These are phyloP conservation scores for Xenentodon cancila DNA, from an alignment of 2,797 vertebrate genomes.

Conservation along the genomic window DNA sequence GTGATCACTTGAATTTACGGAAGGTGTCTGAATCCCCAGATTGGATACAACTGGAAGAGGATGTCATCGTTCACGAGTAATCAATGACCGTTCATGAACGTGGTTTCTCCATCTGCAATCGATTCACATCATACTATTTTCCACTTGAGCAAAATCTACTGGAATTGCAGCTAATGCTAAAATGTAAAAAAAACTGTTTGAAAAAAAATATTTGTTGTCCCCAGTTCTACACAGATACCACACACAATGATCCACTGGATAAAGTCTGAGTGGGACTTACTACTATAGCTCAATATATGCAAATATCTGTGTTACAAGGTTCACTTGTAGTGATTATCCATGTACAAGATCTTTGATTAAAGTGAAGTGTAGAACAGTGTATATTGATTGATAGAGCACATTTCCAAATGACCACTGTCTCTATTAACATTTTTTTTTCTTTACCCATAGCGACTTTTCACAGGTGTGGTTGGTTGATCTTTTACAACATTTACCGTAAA, in stretches of 20 bases:
- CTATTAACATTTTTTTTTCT: constrained; percentile 16
- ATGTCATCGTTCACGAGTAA: too few relatives aligned
- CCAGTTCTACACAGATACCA: constrained; percentile 50
- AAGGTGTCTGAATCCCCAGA: too few relatives aligned
- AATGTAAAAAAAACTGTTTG: too few relatives aligned
- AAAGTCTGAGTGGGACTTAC: constrained; percentile 59
- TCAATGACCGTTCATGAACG: too few relatives aligned
- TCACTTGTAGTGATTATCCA: constrained; percentile 76
- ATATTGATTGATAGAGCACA: constrained; percentile 71
- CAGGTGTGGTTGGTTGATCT: constrained; percentile 8
- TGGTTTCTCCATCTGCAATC: too few relatives aligned
- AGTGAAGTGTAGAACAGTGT: constrained; percentile 39
- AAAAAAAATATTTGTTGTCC: too few relatives aligned
- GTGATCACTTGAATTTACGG: too few relatives aligned
- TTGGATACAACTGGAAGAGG: too few relatives aligned
- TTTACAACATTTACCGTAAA: constrained; percentile 9
- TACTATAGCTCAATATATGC: constrained; percentile 81
- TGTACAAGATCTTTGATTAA: constrained; percentile 79
- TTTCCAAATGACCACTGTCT: constrained; percentile 59
- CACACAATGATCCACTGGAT: constrained; percentile 51
- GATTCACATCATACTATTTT: too few relatives aligned
- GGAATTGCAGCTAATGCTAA: too few relatives aligned
- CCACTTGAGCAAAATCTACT: too few relatives aligned
- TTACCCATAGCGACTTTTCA: constrained; percentile 47
- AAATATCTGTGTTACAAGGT: constrained; percentile 71